Evolutionary conservation across 2,888 invertebrate species (phyloP), one percentile per base, ranked within the genome.

Genomic region (Diarsia rubi): DNA sequence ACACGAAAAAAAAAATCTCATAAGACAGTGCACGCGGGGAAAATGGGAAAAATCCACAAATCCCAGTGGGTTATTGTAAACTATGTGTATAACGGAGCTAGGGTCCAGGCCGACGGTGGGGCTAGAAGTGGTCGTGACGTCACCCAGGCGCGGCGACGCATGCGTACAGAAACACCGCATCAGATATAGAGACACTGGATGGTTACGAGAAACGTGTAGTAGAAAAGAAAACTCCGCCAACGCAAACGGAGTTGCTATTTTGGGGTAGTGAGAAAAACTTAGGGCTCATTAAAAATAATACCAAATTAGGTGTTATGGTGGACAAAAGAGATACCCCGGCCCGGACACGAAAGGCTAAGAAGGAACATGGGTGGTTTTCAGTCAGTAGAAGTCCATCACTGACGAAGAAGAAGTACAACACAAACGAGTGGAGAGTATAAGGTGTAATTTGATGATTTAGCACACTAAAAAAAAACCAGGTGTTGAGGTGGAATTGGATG

Each of bases 121-220:
- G 83, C 86, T 83, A 90, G 90, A 88, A 95, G 94, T 95, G 91
- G 84, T 73, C 71, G 89, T 94, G 93, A 95, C 95, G 95, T 95
- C 96, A 95, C 91, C 78, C 86, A 94, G 93, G 92, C 93, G 94
- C 92, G 93, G 88, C 92, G 90, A 88, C 95, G 95, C 96, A 94
- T 94, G 96, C 96, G 96, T 89, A 87, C 63, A 84, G 75, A 69
- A 83, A 82, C 83, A 47, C 86, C 82, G 82, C 86, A 86, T 84
- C 81, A 83, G 88, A 87, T 88, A 88, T 91, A 91, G 62, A 91
- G 83, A 85, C 82, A 85, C 91, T 92, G 83, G 91, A 92, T 87
- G 86, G 54, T 47, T 42, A 67, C 24, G n/a, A 52, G 3, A 62
- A 44, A 57, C n/a, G 14, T 31, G 42, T 31, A 42, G 42, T 42